These are phyloP conservation scores for Notiomystis cincta DNA, from an alignment of 2,113 vertebrate genomes.

Conservation along the genomic window DNA sequence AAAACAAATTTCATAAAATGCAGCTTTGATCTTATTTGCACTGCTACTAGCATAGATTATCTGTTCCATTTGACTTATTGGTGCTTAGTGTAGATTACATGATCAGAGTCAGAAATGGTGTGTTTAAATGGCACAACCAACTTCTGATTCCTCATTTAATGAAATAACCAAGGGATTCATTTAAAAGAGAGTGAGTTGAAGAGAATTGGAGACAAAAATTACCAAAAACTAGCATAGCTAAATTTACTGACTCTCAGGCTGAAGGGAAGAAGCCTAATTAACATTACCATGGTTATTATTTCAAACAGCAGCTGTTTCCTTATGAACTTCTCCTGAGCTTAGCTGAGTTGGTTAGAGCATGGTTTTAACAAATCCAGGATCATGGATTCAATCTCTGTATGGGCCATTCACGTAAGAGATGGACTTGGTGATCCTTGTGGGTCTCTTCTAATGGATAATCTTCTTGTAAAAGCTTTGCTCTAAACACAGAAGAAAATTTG, in stretches of 20 bases:
- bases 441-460: not conserved
- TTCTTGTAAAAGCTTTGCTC: not conserved
- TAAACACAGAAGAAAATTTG: not conserved
- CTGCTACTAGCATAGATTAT: not conserved
- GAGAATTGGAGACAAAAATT: not conserved
- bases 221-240: not conserved
- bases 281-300: not conserved
- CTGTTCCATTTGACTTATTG: not conserved
- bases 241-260: not conserved
- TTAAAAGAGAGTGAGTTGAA: not conserved
- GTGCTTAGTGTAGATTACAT: not conserved
- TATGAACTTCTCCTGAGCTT: not conserved
- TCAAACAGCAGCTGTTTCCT: not conserved
- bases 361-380: not conserved
- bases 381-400: not conserved
- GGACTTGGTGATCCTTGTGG: not conserved
- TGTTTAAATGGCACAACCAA: not conserved
- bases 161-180: not conserved
- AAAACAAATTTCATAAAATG: not conserved
- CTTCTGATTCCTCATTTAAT: not conserved
- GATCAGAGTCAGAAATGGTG: not conserved
- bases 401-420: not conserved
- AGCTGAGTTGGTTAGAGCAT: not conserved
- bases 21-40: not conserved
- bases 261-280: not conserved